These are phyloP conservation scores for Julus scandinavius DNA, from an alignment of 2,888 invertebrate species.

Conservation along the genomic window DNA sequence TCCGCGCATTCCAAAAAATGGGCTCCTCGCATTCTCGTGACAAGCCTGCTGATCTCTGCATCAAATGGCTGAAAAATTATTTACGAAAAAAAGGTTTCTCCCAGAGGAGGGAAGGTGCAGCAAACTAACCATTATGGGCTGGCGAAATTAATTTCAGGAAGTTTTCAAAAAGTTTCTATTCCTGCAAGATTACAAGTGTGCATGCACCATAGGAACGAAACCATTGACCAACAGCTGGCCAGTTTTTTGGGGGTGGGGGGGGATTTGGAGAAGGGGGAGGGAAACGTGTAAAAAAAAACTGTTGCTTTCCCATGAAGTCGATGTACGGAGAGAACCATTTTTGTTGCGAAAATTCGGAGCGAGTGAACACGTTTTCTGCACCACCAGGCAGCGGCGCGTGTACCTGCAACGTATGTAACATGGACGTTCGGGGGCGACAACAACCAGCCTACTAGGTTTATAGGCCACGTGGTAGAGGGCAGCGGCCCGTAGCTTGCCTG, in stretches of 20 bases:
- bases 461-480: conserved; percentile 52
- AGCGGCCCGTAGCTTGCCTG: conserved; percentile 48
- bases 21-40: neutral
- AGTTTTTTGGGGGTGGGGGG: neutral
- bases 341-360: neutral
- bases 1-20: neutral
- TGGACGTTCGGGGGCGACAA: conserved; percentile 28
- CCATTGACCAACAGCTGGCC: neutral
- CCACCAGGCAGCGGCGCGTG: neutral
- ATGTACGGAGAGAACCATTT: neutral
- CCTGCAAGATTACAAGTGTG: neutral
- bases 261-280: neutral
- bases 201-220: too few species aligned
- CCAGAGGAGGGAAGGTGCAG: neutral
- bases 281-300: neutral
- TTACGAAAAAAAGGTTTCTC: neutral
- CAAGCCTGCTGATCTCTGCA: neutral
- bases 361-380: conserved; percentile 28
- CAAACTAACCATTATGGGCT: neutral
- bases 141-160: neutral
- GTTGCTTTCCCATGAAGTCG: conserved; percentile 28
- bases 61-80: too few species aligned
- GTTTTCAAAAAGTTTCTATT: neutral
- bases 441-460: conserved; percentile 53
- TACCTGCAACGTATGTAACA: neutral